phyloP scores from a whole-genome alignment of 2,888 invertebrate species.

The Deilephila elpenor region DNA sequence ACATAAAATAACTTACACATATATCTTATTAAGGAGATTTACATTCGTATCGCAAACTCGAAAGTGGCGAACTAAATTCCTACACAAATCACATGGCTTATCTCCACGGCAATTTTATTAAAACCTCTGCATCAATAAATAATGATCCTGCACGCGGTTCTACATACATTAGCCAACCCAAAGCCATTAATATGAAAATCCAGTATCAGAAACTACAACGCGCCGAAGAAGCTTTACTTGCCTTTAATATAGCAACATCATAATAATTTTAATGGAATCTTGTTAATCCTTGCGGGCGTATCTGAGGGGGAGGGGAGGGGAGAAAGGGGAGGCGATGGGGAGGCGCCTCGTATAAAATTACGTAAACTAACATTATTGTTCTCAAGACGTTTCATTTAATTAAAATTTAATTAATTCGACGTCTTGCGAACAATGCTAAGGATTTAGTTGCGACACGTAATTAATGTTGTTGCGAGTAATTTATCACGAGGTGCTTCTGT shows the following conservation, averaged over 20 bases:
- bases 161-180: not conserved
- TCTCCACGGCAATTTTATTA: not conserved
- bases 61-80: not conserved
- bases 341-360: conserved; percentile 46
- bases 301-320: conserved; percentile 28
- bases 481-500: conserved; percentile 16
- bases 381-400: conserved; percentile 53
- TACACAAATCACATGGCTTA: not conserved
- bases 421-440: conserved; percentile 34
- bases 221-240: conserved; percentile 51
- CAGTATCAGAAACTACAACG: conserved; percentile 15
- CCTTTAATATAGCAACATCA: conserved; percentile 50
- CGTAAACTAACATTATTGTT: conserved; percentile 47
- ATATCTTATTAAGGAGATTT: not conserved
- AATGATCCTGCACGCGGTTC: not conserved
- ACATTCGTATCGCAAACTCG: not conserved
- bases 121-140: not conserved
- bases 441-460: conserved; percentile 37
- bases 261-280: conserved; percentile 77
- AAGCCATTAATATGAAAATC: conserved; percentile 17
- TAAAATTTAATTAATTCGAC: conserved; percentile 59
- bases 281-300: conserved; percentile 61
- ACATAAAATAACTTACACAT: too few species aligned
- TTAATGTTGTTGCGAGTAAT: conserved; percentile 23
- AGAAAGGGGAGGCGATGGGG: conserved; percentile 37